Base-by-base conservation (phyloP, 2,797 vertebrate genomes). In the Epinephelus awoara region DNA sequence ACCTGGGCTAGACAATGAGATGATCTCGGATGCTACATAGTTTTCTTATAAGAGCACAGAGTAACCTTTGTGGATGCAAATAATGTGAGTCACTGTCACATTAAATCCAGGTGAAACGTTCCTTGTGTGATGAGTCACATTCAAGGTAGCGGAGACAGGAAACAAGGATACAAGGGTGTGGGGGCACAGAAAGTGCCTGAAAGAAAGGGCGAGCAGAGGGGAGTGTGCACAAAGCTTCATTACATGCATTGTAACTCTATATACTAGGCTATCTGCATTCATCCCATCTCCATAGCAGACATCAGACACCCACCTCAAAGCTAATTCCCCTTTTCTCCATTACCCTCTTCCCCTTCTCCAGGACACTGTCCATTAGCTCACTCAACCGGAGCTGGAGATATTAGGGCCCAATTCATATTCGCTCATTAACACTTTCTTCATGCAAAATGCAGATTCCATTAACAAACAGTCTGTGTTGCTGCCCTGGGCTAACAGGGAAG, bases 401-500 rank as follows among this genome's bases (percentile, higher is more conserved):
- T 75, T 77, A 57, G 58, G 34, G 47, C 44, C 72, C 14, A 6
- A 86, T 76, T 89, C 75, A 50, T 64, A 46, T 79, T 85, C 44
- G 3, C 86, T 91, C 85, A 90, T 91, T 86, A 88, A 85, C 72
- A 84, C 71, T 88, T 90, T 88, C 57, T 82, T 78, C 54, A 67
- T 83, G 85, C 77, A 89, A 87, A 90, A 91, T 89, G 82, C 71
- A 89, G 85, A 89, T 86, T 80, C 42, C 75, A 78, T 88, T 87
- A 86, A 78, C 73, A 85, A 88, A 90, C 72, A 82, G 81, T 88
- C 66, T 72, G 80, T 67, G 75, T 52, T 79, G 13, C 71, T 66
- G 73, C 83, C 80, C 40, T 11, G 34, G 77, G 83, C 75, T 54
- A 80, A 70, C 71, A 63, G 65, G 14, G n/a, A 52, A 51, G 51